These are phyloP conservation scores for Brachionus koreanus DNA, from an alignment of 1,140 invertebrate genomes.

Conservation along the genomic window DNA sequence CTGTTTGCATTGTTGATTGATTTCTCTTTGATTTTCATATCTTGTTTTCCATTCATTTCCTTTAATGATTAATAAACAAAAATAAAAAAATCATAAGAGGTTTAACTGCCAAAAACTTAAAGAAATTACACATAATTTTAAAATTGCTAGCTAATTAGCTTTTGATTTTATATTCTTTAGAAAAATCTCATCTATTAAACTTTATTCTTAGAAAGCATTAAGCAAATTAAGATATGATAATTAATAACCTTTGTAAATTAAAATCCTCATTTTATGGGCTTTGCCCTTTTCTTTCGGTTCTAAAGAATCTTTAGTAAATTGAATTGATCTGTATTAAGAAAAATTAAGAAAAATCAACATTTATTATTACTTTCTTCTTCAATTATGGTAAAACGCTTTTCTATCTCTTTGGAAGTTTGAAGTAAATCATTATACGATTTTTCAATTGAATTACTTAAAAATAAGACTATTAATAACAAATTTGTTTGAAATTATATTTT, in stretches of 20 bases:
- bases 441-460: conserved; percentile 47
- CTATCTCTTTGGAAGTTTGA: conserved; percentile 52
- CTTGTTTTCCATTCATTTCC: conserved; percentile 58
- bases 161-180: too few species aligned
- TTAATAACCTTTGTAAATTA: not conserved
- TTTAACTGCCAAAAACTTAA: not conserved
- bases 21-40: conserved; percentile 55
- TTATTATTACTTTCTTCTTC: conserved; percentile 53
- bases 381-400: conserved; percentile 52
- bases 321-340: not conserved
- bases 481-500: not conserved
- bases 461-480: not conserved
- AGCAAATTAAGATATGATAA: not conserved
- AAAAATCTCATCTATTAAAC: too few species aligned
- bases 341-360: too few species aligned
- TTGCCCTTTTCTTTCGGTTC: not conserved
- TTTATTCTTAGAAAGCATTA: not conserved
- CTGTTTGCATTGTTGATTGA: conserved; percentile 54
- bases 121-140: too few species aligned
- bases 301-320: not conserved
- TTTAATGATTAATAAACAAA: conserved; percentile 35
- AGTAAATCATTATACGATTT: conserved; percentile 53
- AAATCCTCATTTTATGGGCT: not conserved
- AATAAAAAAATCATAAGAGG: not conserved
- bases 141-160: too few species aligned